Evolutionary conservation across 37 sponge, comb jelly and placozoan genomes (phyloP), one percentile per base, ranked within the genome.

Genomic region (Halisarca cf. caerulea): DNA sequence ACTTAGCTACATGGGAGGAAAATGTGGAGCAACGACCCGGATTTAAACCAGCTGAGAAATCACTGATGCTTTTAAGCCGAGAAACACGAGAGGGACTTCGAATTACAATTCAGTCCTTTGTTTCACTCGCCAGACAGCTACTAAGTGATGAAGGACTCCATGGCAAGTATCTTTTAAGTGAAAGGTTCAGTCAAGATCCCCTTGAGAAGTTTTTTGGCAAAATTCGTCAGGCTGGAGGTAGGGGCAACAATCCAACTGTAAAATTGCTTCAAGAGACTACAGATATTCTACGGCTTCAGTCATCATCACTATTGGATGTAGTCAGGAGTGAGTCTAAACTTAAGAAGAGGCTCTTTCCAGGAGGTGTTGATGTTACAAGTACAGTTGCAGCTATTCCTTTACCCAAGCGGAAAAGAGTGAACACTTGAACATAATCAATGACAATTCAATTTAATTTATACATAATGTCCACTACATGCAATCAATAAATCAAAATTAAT

Each of bases 101-200:
- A 25, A 83, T 64, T 33, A 66, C 83, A 68, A 68, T 68, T 83
- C 14, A 83, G 83, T 83, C 32, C 25, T 66, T 82, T n/a, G n/a
- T n/a, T n/a, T n/a, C n/a, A n/a, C n/a, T n/a, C n/a, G n/a, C n/a
- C 4, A 59, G 60, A 25, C 7, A 59, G 23, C 25, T 27, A 59
- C 25, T n/a, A n/a, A 27, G 25, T 25, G 7, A 59, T 59, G 25
- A n/a, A 9, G 7, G 25, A 25, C 7, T 59, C 25, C 23, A 59
- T 3, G 60, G 60, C 60, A 59, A 59, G 7, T 59, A 59, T 25
- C 60, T 59, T n/a, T 25, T 59, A n/a, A 59, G 60, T 59, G 60
- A 59, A 25, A 59, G 60, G 60, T 59, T 59, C 60, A 59, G 9
- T 6, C 60, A 59, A 6, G 60, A 59, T 25, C 60, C 60, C 3